These are phyloP conservation scores for Dimorphilus gyrociliatus DNA, from an alignment of 2,888 invertebrate genomes.

Conservation along the genomic window DNA sequence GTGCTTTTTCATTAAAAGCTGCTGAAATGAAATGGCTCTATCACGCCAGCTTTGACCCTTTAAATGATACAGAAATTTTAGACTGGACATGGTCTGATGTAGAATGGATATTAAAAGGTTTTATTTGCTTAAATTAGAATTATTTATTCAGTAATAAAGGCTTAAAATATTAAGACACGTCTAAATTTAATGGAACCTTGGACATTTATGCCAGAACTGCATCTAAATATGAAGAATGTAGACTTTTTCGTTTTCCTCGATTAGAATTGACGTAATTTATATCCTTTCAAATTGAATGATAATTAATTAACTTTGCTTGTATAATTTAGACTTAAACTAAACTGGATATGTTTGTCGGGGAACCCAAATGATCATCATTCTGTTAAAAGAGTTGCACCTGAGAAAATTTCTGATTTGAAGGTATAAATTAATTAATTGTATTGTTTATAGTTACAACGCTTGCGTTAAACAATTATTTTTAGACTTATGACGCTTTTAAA, in stretches of 20 bases:
- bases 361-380: constrained; percentile 90
- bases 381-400: constrained; percentile 85
- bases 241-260: constrained; percentile 74
- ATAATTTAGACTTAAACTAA: constrained; percentile 49
- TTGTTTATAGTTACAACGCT: too few relatives aligned
- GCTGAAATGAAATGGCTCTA: constrained; percentile 72
- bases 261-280: constrained; percentile 43
- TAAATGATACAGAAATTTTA: constrained; percentile 97
- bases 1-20: constrained; percentile 70
- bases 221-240: constrained; percentile 94
- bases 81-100: constrained; percentile 87
- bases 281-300: constrained; percentile 1
- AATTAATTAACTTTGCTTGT: constrained; percentile 1
- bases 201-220: constrained; percentile 90
- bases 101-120: constrained; percentile 22
- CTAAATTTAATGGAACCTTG: constrained; percentile 76
- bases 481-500: too few relatives aligned
- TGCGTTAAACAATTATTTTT: too few relatives aligned
- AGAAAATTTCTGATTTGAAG: constrained; percentile 88
- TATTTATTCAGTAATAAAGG: too few relatives aligned
- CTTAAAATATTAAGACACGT: constrained; percentile 49
- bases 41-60: constrained; percentile 90
- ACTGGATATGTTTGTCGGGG: constrained; percentile 78
- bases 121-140: too few relatives aligned
- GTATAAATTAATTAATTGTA: too few relatives aligned